phyloP scores from a whole-genome alignment of 2,797 vertebrate species.

The Botia almorhae region DNA sequence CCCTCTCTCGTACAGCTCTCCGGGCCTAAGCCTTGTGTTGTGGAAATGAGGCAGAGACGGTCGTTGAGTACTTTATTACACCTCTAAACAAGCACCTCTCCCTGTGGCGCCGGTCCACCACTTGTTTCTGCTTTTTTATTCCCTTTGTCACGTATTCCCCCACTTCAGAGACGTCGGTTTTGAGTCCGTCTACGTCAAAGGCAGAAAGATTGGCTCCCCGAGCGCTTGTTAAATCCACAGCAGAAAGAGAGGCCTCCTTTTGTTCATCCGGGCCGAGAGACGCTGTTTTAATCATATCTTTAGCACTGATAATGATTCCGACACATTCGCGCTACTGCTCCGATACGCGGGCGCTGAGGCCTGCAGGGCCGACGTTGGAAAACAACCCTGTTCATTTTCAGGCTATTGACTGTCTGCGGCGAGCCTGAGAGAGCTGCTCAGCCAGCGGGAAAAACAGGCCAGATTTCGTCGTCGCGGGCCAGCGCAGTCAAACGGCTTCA shows the following conservation, averaged over 20 bases:
- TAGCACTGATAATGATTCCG: slow-evolving; percentile 80
- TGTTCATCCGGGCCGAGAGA: slow-evolving; percentile 21
- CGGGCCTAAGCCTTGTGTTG: slow-evolving; percentile 50
- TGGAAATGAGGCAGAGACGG: slow-evolving; percentile 45
- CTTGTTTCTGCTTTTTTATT: slow-evolving; percentile 55
- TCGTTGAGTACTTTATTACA: slow-evolving; percentile 58
- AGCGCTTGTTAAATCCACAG: slow-evolving; percentile 42
- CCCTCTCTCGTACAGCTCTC: slow-evolving; percentile 61
- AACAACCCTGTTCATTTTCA: slow-evolving; percentile 82
- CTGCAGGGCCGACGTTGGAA: slow-evolving; percentile 76
- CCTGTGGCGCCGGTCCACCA: slow-evolving; percentile 33
- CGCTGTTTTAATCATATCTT: slow-evolving; percentile 69
- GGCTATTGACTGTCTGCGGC: slow-evolving; percentile 80
- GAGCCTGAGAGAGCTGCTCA: slow-evolving; percentile 78
- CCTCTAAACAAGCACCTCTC: slow-evolving; percentile 53
- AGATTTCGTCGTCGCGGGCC: slow-evolving; percentile 75
- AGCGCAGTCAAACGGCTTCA: slow-evolving; percentile 73
- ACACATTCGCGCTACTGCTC: slow-evolving; percentile 79
- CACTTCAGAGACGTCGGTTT: slow-evolving; percentile 33
- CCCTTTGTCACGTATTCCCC: slow-evolving; percentile 54
- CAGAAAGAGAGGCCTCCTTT: slow-evolving; percentile 29
- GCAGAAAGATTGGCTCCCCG: slow-evolving; percentile 40
- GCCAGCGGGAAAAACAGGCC: slow-evolving; percentile 80
- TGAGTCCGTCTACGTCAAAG: slow-evolving; percentile 31
- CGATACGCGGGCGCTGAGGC: slow-evolving; percentile 79